Evolutionary conservation across 1,140 invertebrate species (phyloP).

Genomic region (Coelopa frigida): DNA sequence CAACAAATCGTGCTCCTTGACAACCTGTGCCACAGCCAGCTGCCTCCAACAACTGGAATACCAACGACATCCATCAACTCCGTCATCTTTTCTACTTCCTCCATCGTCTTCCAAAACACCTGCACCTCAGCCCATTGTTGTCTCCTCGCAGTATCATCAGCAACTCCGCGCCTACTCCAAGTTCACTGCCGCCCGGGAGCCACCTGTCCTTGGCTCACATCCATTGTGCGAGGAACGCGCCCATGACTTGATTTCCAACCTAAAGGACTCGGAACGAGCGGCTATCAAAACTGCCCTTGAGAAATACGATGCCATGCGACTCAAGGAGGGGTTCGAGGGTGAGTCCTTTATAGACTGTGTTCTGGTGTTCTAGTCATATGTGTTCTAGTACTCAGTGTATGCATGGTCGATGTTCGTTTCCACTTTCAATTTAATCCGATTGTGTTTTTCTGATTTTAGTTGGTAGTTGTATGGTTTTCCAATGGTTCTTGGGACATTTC

Average conservation of each 20-base stretch:
- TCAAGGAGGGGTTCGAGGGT: constrained; percentile 70
- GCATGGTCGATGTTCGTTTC: too few relatives aligned
- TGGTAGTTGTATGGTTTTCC: too few relatives aligned
- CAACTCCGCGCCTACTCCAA: constrained; percentile 3
- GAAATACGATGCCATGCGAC: constrained; percentile 61
- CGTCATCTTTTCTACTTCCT: background rate
- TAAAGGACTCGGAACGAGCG: constrained; percentile 61
- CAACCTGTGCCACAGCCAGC: too few relatives aligned
- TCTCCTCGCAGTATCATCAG: constrained; percentile 2
- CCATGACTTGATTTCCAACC: constrained; percentile 57
- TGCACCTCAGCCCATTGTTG: background rate
- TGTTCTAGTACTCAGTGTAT: too few relatives aligned
- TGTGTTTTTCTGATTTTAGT: too few relatives aligned
- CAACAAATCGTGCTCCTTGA: too few relatives aligned
- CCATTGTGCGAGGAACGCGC: constrained; percentile 51
- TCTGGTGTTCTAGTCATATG: too few relatives aligned
- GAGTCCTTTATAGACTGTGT: constrained; percentile 20
- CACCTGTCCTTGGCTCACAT: constrained; percentile 3
- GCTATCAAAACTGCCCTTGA: constrained; percentile 57
- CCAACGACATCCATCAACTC: constrained; percentile 5
- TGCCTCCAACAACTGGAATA: background rate
- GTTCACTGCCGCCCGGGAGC: constrained; percentile 11
- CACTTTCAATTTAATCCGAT: too few relatives aligned
- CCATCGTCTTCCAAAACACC: constrained; percentile 4
- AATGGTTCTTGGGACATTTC: too few relatives aligned